These are phyloP conservation scores for Caerostris extrusa DNA, from an alignment of 1,140 invertebrate species.

Conservation along the genomic window DNA sequence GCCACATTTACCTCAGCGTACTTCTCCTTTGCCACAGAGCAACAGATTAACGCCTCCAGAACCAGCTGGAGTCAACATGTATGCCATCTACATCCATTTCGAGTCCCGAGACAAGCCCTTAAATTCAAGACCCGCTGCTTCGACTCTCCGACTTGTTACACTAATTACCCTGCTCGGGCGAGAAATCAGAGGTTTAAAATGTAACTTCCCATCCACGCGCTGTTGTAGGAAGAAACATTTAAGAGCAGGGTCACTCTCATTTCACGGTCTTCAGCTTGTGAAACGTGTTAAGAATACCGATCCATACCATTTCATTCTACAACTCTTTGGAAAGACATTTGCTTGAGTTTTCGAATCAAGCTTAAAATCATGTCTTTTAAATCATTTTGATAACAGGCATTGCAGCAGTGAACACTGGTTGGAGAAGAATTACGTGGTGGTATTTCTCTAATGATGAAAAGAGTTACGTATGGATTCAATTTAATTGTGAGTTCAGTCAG, in stretches of 20 bases:
- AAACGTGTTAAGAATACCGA: background rate
- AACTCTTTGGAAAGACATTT: background rate
- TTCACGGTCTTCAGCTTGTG: background rate
- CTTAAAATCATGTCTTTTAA: background rate
- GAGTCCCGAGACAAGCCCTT: background rate
- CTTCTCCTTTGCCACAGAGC: too few species aligned
- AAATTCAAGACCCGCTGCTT: too few species aligned
- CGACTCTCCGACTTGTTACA: background rate
- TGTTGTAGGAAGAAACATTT: background rate
- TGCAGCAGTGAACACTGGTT: background rate
- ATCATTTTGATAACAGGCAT: background rate
- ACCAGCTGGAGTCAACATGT: too few species aligned
- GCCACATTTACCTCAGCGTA: too few species aligned
- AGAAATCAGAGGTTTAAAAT: constrained; percentile 34
- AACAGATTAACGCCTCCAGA: too few species aligned
- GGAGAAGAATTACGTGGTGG: too few species aligned
- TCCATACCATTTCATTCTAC: background rate
- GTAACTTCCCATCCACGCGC: background rate
- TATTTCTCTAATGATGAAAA: too few species aligned
- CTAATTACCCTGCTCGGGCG: background rate
- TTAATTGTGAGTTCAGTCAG: too few species aligned
- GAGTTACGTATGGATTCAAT: too few species aligned
- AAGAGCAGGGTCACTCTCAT: background rate
- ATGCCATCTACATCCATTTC: background rate
- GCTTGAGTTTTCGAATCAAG: background rate